Percentiles rank a stretch among this genome's conserved stretches.
Conservation (phyloP, 2,888 invertebrate genomes). For the Stratiomys singularior region DNA sequence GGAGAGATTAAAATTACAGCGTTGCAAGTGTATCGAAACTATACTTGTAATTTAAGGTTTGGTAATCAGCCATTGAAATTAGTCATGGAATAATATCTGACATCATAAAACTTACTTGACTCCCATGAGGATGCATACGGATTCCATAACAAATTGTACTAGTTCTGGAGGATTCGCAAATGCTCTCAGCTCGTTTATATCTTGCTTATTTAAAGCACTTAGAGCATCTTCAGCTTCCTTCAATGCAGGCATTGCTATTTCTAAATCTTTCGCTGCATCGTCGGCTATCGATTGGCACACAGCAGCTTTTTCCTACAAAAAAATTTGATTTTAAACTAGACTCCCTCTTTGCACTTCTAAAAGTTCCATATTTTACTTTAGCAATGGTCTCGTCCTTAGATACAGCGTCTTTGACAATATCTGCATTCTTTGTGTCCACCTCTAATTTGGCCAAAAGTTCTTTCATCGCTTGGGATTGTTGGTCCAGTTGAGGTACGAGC, state of each 20-base stretch:
- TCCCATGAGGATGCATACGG: slow-evolving; percentile 84
- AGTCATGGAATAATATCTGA: not conserved
- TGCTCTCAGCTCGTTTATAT: slow-evolving; percentile 89
- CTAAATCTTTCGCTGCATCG: slow-evolving; percentile 83
- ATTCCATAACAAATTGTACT: slow-evolving; percentile 91
- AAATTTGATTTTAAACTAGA: not conserved
- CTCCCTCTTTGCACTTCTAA: too few relatives aligned
- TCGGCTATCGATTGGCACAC: slow-evolving; percentile 86
- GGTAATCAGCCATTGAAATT: too few relatives aligned
- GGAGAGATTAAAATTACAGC: too few relatives aligned
- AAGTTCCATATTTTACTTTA: slow-evolving; percentile 68
- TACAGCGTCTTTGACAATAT: slow-evolving; percentile 82
- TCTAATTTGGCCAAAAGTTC: slow-evolving; percentile 79
- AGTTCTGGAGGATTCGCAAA: slow-evolving; percentile 89
- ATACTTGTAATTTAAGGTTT: too few relatives aligned
- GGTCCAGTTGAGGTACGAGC: slow-evolving; percentile 82
- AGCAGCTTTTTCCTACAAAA: slow-evolving; percentile 77
- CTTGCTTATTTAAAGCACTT: slow-evolving; percentile 86
- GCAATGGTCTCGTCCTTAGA: slow-evolving; percentile 85
- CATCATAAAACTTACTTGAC: slow-evolving; percentile 73
- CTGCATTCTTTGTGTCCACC: slow-evolving; percentile 84
- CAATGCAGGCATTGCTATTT: slow-evolving; percentile 86
- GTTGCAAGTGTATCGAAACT: too few relatives aligned
- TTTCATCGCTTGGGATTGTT: slow-evolving; percentile 80
- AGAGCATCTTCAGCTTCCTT: slow-evolving; percentile 86